Percentiles rank a stretch among this genome's conserved stretches.
Conservation (phyloP, 2,797 vertebrate genomes). For the Tamandua tetradactyla region DNA sequence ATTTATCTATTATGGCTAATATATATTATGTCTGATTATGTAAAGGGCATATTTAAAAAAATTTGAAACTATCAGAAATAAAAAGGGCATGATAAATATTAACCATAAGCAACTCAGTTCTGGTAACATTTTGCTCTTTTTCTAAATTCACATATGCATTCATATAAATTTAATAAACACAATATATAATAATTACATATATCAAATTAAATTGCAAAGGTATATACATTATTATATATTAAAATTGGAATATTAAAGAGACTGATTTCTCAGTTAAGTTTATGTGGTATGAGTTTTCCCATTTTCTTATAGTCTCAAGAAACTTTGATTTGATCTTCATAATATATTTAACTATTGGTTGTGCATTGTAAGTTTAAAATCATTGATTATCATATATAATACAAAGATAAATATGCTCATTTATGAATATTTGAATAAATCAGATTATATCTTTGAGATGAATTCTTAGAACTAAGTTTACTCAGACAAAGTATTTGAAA, state of each 20-base stretch:
- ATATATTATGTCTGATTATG: neutral
- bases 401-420: neutral
- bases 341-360: neutral
- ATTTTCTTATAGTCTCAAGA: neutral
- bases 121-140: too few relatives aligned
- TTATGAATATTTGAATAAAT: neutral
- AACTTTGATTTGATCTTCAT: neutral
- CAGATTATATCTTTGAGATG: neutral
- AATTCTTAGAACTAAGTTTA: neutral
- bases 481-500: neutral
- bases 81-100: neutral
- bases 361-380: neutral
- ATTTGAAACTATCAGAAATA: neutral
- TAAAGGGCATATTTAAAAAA: neutral
- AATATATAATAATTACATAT: too few relatives aligned
- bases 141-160: too few relatives aligned
- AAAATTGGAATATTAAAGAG: neutral
- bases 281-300: neutral
- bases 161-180: too few relatives aligned
- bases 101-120: too few relatives aligned
- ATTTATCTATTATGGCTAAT: neutral
- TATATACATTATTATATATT: neutral
- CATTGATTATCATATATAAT: neutral
- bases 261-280: neutral
- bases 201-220: neutral